Evolutionary conservation across 1,140 invertebrate genomes (phyloP).

Genomic region (Phortica variegata): DNA sequence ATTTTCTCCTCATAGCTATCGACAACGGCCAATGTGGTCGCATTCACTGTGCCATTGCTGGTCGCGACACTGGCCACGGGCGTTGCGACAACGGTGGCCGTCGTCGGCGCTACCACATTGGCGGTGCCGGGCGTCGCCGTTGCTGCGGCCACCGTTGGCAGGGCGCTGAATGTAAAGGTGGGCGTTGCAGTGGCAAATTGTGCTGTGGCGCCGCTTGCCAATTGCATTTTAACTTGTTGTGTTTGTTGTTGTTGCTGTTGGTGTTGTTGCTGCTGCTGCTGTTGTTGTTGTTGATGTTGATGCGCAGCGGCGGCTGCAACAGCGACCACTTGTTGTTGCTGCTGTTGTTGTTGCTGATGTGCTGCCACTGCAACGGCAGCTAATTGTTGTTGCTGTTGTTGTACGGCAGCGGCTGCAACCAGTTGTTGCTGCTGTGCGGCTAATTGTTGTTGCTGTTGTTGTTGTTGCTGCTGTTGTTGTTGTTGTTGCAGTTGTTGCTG

Average conservation of each 20-base stretch:
- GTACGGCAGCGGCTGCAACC: slow-evolving; percentile 20
- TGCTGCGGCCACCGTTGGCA: slow-evolving; percentile 38
- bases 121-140: slow-evolving; percentile 8
- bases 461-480: slow-evolving; percentile 21
- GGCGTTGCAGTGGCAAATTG: slow-evolving; percentile 36
- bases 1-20: slow-evolving; percentile 52
- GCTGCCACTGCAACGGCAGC: slow-evolving; percentile 28
- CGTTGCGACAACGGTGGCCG: slow-evolving; percentile 5
- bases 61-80: slow-evolving; percentile 12
- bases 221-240: slow-evolving; percentile 38
- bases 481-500: slow-evolving; percentile 31
- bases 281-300: slow-evolving; percentile 25
- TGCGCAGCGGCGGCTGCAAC: slow-evolving; percentile 31
- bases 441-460: slow-evolving; percentile 16
- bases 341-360: slow-evolving; percentile 39
- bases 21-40: slow-evolving; percentile 2
- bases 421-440: slow-evolving; percentile 29
- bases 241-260: slow-evolving; percentile 17
- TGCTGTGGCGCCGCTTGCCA: slow-evolving; percentile 15
- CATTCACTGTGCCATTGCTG: slow-evolving; percentile 9
- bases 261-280: slow-evolving; percentile 28
- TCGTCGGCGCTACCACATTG: neutral
- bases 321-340: too few species aligned
- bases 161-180: slow-evolving; percentile 47
- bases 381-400: slow-evolving; percentile 27